Evolutionary conservation across 37 sponge, comb jelly and placozoan species (phyloP), one percentile per base, ranked within the genome.

Genomic region (Crambe crambe): DNA sequence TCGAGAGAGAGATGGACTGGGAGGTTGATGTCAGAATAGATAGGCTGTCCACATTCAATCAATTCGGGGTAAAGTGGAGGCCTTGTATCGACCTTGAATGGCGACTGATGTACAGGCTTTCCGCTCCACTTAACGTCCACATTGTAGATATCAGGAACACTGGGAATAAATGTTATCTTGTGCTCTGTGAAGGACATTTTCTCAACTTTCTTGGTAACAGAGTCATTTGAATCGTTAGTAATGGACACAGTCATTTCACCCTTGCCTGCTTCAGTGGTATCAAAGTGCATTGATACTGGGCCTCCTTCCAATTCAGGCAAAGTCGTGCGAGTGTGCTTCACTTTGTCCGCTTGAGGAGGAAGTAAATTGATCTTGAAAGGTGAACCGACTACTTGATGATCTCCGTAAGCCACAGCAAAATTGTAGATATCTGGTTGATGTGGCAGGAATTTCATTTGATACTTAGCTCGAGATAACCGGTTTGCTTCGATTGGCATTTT

Each of bases 341-440:
- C 87, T 20, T 43, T n/a, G 23, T 73, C 57, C 0, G 87, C 72
- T 6, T 64, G 58, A 25, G 87, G 74, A n/a, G 87, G 68, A 0
- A 79, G 25, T 1, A 86, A 56, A 43, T 86, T 86, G 56, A 89
- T 57, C 42, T 73, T 80, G 77, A 91, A 91, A 8, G 92, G 92
- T 31, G 82, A 75, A 3, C 92, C 89, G 4, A 73, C 54, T 0
- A 91, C 77, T 32, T 83, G 89, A 5, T 59, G 29, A 22, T 80
- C 82, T 47, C 79, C 86, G 43, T 78, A 85, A 23, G 44, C 43
- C 17, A 86, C 56, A 3, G 58, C 41, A 47, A 88, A 79, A 31
- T 73, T 37, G 68, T 86, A 86, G 42, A 79, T 68, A 58, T 86
- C 87, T 21, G 58, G 58, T 68, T 86, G 60, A 18, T 63, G 41